phyloP scores from a whole-genome alignment of 2,888 invertebrate species.

The Lasioglossum pauxillum region DNA sequence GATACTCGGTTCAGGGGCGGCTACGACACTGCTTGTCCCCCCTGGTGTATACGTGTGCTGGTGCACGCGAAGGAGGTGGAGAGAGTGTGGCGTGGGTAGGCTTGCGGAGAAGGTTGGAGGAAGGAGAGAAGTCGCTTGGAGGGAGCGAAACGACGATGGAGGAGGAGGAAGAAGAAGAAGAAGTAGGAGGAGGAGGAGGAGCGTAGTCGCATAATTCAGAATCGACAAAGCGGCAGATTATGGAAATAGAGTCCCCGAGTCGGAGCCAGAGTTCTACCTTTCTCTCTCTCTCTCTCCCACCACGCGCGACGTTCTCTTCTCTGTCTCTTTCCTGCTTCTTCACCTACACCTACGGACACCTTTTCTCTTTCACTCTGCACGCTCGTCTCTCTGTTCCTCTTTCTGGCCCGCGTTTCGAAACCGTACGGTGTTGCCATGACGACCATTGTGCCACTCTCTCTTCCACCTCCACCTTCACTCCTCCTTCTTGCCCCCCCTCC shows the following conservation, averaged over 20 bases:
- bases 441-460: constrained; percentile 80
- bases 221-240: constrained; percentile 85
- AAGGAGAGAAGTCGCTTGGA: constrained; percentile 53
- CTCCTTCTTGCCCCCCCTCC: constrained; percentile 51
- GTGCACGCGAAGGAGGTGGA: constrained; percentile 48
- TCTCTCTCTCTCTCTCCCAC: constrained; percentile 43
- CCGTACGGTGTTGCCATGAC: constrained; percentile 81
- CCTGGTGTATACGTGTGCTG: constrained; percentile 31
- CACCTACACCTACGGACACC: constrained; percentile 44
- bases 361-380: constrained; percentile 39
- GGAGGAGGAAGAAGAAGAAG: constrained; percentile 54
- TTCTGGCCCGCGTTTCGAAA: constrained; percentile 46
- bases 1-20: constrained; percentile 78
- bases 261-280: constrained; percentile 74
- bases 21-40: constrained; percentile 50
- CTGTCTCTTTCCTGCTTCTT: constrained; percentile 38
- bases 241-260: constrained; percentile 84
- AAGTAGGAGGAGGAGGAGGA: constrained; percentile 70
- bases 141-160: constrained; percentile 34
- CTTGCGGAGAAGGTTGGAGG: constrained; percentile 41
- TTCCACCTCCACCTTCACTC: constrained; percentile 70
- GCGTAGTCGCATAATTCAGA: constrained; percentile 84
- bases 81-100: constrained; percentile 46
- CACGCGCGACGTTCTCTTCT: constrained; percentile 33
- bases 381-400: constrained; percentile 46